phyloP scores from a whole-genome alignment of 2,113 vertebrate species.

The Trogon surrucura region DNA sequence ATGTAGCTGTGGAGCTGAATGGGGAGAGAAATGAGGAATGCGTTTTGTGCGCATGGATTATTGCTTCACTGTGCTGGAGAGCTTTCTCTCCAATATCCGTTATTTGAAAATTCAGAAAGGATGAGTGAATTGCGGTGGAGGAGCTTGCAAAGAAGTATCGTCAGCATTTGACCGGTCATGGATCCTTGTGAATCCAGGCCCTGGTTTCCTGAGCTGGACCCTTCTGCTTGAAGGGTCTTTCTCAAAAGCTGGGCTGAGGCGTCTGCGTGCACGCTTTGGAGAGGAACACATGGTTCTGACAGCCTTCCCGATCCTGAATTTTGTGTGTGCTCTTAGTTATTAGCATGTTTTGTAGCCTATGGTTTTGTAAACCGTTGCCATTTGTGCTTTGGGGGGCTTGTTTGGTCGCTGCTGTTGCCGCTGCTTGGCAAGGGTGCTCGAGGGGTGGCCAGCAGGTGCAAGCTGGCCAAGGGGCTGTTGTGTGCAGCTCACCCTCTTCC shows the following conservation, averaged over 20 bases:
- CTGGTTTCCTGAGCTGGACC: neutral
- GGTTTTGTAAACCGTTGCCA: neutral
- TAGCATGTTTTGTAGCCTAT: neutral
- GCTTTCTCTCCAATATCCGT: neutral
- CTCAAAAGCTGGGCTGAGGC: neutral
- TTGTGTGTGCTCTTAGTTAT: neutral
- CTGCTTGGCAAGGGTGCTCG: neutral
- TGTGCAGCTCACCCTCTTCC: neutral
- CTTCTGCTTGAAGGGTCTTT: neutral
- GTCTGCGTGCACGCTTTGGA: neutral
- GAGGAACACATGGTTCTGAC: neutral
- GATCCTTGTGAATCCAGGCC: neutral
- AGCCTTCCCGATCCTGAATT: neutral
- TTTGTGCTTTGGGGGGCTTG: neutral
- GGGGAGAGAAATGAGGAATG: constrained; percentile 44
- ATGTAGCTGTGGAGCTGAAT: constrained; percentile 66
- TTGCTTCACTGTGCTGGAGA: constrained; percentile 22
- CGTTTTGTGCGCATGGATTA: constrained; percentile 4
- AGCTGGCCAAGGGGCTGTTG: neutral
- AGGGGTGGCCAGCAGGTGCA: neutral
- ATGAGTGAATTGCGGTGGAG: neutral
- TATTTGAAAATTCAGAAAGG: neutral
- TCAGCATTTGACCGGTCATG: neutral
- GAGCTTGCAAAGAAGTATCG: neutral
- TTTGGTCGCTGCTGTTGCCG: neutral